Evolutionary conservation across 1,140 invertebrate genomes (phyloP).

Genomic region (Caerostris darwini): DNA sequence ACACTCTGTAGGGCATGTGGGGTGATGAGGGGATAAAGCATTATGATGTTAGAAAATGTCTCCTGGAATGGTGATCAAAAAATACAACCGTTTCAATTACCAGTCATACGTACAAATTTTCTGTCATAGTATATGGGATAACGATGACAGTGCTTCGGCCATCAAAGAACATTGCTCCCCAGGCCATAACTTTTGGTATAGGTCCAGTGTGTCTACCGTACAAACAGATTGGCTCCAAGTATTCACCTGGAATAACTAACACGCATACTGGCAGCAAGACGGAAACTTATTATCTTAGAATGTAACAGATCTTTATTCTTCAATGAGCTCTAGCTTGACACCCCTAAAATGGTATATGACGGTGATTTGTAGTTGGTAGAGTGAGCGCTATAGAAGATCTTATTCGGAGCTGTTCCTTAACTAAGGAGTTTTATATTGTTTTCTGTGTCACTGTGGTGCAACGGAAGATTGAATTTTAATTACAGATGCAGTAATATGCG

Average conservation of each 20-base stretch:
- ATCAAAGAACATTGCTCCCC: neutral
- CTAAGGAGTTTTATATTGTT: too few species aligned
- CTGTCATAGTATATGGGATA: constrained; percentile 7
- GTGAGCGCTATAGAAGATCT: too few species aligned
- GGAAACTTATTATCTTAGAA: too few species aligned
- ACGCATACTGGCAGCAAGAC: too few species aligned
- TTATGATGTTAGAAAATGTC: too few species aligned
- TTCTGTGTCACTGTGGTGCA: too few species aligned
- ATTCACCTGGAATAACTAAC: neutral
- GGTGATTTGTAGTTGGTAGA: too few species aligned
- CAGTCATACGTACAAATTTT: neutral
- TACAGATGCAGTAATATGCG: too few species aligned
- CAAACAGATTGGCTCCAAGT: neutral
- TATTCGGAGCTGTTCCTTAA: too few species aligned
- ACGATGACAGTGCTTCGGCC: constrained; percentile 16
- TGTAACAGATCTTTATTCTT: too few species aligned
- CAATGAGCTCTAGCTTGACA: too few species aligned
- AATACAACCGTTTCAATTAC: neutral
- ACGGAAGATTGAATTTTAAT: too few species aligned
- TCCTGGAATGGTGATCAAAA: neutral
- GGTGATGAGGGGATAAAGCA: neutral
- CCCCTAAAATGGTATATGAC: neutral
- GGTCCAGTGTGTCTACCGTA: constrained; percentile 43
- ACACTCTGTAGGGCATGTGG: neutral
- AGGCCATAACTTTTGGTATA: constrained; percentile 23